phyloP scores from a whole-genome alignment of 2,797 vertebrate genomes.

The Rhinoraja longicauda region DNA sequence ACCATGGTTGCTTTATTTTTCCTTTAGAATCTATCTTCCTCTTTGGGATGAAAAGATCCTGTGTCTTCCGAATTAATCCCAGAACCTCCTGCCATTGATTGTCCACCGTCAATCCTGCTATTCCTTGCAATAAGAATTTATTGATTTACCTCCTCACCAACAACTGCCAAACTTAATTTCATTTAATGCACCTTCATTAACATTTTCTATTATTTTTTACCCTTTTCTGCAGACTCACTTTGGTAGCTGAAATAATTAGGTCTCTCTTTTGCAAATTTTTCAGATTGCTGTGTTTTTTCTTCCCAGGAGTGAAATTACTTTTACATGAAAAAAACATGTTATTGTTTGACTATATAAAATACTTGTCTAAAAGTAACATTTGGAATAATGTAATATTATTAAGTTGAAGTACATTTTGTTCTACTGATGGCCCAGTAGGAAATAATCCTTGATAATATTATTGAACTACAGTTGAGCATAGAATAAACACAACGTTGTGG shows the following conservation, averaged over 20 bases:
- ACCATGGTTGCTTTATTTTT: too few species aligned
- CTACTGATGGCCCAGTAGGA: neutral
- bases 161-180: neutral
- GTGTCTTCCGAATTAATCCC: too few species aligned
- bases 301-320: neutral
- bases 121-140: neutral
- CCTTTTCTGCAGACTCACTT: neutral
- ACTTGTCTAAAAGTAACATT: neutral
- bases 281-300: neutral
- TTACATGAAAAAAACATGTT: neutral
- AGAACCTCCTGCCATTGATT: too few species aligned
- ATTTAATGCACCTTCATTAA: slow-evolving; percentile 10
- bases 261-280: neutral
- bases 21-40: too few species aligned
- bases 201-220: neutral
- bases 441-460: slow-evolving; percentile 5
- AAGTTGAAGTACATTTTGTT: neutral
- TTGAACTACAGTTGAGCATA: neutral
- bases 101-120: neutral
- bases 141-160: neutral
- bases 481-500: too few species aligned
- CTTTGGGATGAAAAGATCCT: too few species aligned
- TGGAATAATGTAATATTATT: neutral
- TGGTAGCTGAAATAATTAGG: neutral
- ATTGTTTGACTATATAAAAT: neutral